phyloP scores from a whole-genome alignment of 1,140 invertebrate species.

The Eciton burchellii region DNA sequence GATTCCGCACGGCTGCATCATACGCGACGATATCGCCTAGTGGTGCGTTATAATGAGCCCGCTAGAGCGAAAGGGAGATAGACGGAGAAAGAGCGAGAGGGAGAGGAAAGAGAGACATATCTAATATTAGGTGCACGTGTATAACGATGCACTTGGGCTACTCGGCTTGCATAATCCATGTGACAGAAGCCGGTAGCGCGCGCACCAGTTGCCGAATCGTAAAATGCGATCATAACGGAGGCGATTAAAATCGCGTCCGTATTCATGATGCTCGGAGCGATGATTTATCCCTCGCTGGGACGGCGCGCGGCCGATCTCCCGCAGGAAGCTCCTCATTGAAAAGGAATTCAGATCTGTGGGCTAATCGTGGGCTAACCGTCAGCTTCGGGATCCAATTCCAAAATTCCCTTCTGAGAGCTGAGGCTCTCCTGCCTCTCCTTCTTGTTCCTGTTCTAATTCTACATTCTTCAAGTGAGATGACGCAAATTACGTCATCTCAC shows the following conservation, averaged over 20 bases:
- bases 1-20: constrained; percentile 55
- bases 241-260: constrained; percentile 33
- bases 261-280: background rate
- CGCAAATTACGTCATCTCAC: no score
- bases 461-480: no score
- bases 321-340: background rate
- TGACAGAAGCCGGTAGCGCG: constrained; percentile 17
- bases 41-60: constrained; percentile 50
- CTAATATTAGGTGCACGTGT: constrained; percentile 42
- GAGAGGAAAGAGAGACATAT: constrained; percentile 15
- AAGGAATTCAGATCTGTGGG: no score
- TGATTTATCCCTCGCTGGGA: constrained; percentile 7
- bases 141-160: constrained; percentile 41
- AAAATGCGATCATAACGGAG: constrained; percentile 43
- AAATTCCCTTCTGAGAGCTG: no score
- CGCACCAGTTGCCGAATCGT: constrained; percentile 40
- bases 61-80: background rate
- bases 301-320: background rate
- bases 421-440: no score
- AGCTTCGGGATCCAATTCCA: no score
- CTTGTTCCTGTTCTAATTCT: no score
- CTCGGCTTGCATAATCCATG: constrained; percentile 45
- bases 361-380: no score
- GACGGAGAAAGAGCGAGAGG: constrained; percentile 4
- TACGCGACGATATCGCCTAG: constrained; percentile 26